Evolutionary conservation across 2,888 invertebrate species (phyloP), one percentile per base, ranked within the genome.

Genomic region (Danaus chrysippus): DNA sequence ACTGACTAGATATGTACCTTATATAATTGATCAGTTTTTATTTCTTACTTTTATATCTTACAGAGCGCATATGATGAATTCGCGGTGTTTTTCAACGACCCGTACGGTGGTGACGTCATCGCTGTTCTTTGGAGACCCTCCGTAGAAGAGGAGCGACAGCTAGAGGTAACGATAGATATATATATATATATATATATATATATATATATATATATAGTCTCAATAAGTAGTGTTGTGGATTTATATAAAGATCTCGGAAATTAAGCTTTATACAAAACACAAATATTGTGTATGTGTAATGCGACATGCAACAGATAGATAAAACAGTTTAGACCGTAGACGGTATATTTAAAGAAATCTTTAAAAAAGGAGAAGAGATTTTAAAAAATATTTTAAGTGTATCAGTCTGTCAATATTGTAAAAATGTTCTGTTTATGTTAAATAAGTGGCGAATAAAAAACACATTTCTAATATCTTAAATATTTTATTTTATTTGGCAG

Each of bases 21-120:
- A 43, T 34, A 46, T 53, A 56, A 43, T 61, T 9, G 57, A 10
- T 46, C 23, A 9, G 13, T 46, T n/a, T n/a, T n/a, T n/a, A n/a
- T n/a, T n/a, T n/a, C n/a, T n/a, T n/a, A n/a, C n/a, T n/a, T n/a
- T n/a, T n/a, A n/a, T n/a, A n/a, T n/a, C 8, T 8, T 5, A 10
- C 82, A 96, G 95, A 87, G 92, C 61, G 93, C 93, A 41, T 97
- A 94, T 80, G 92, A 92, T 0, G 94, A 97, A 10, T 93, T 94
- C 76, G 98, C 97, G 0, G 79, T 96, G 59, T 98, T 99, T 82
- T 98, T 98, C 87, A 94, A 97, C 84, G 96, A 99, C 83, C 87
- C 92, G 0, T 96, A 95, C 82, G 98, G 97, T n/a, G 98, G 98
- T 0, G 92, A 92, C 68, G 90, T 93, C n/a, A 95, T 99, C 67